phyloP scores from a whole-genome alignment of 2,888 invertebrate genomes.

The Pachliopta kotzebuea region DNA sequence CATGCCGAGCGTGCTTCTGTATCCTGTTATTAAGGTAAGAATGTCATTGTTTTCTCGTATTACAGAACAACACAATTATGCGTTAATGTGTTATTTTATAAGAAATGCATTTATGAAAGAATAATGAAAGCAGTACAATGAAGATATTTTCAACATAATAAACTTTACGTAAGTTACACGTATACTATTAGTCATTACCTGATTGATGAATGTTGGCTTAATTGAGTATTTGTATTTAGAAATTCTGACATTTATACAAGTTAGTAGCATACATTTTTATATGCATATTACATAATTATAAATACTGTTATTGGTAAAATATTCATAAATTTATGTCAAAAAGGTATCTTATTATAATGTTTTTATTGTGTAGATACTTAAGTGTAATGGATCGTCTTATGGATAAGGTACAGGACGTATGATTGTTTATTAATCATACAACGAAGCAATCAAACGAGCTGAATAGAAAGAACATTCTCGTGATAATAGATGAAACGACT shows the following conservation, averaged over 20 bases:
- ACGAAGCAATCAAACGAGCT: too few relatives aligned
- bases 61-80: conserved; percentile 2
- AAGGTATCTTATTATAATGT: too few relatives aligned
- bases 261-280: background rate
- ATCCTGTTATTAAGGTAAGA: conserved; percentile 4
- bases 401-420: too few relatives aligned
- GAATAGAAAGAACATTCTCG: too few relatives aligned
- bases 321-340: too few relatives aligned
- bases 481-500: too few relatives aligned
- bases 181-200: background rate
- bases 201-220: background rate
- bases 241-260: background rate
- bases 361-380: too few relatives aligned
- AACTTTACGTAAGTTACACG: background rate
- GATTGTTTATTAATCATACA: too few relatives aligned
- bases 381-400: too few relatives aligned
- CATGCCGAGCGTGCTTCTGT: background rate
- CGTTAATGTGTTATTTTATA: conserved; percentile 5
- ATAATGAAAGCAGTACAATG: conserved; percentile 4
- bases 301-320: too few relatives aligned
- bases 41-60: conserved; percentile 5
- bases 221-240: background rate
- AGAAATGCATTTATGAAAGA: background rate
- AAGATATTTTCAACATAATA: background rate
- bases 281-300: too few relatives aligned